Percentiles rank a stretch among this genome's conserved stretches.
phyloP scores from a whole-genome alignment of 2,113 vertebrate genomes.

The Scomber colias region DNA sequence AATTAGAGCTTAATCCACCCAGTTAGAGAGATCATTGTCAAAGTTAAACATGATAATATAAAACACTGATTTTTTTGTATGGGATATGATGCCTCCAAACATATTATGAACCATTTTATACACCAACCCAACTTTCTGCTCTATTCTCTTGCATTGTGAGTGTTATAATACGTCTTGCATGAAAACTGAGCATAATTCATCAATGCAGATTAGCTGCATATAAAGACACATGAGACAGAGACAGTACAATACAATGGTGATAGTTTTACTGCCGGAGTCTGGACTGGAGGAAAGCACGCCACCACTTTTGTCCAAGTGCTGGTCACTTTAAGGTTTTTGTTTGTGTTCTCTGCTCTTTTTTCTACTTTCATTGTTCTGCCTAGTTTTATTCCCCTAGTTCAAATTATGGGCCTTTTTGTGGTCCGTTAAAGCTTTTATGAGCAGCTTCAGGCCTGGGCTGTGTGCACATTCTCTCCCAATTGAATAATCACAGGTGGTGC shows the following conservation, averaged over 20 bases:
- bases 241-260: background rate
- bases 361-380: background rate
- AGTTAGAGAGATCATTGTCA: background rate
- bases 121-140: background rate
- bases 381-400: slow-evolving; percentile 16
- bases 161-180: too few relatives aligned
- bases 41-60: background rate
- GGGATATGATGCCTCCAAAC: background rate
- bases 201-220: slow-evolving; percentile 2
- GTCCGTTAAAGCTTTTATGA: slow-evolving; percentile 34
- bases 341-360: background rate
- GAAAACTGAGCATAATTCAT: too few relatives aligned
- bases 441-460: slow-evolving; percentile 6
- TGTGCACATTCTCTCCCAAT: slow-evolving; percentile 2
- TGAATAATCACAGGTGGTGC: slow-evolving; percentile 25
- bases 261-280: background rate
- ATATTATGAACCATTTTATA: background rate
- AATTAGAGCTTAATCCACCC: background rate
- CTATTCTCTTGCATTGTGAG: background rate
- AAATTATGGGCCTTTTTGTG: slow-evolving; percentile 18
- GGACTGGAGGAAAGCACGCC: background rate
- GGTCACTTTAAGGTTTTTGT: slow-evolving; percentile 6
- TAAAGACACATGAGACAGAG: background rate
- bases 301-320: background rate
- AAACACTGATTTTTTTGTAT: background rate